Base-by-base conservation (phyloP, 2,888 invertebrate species). In the Phyllotreta striolata region DNA sequence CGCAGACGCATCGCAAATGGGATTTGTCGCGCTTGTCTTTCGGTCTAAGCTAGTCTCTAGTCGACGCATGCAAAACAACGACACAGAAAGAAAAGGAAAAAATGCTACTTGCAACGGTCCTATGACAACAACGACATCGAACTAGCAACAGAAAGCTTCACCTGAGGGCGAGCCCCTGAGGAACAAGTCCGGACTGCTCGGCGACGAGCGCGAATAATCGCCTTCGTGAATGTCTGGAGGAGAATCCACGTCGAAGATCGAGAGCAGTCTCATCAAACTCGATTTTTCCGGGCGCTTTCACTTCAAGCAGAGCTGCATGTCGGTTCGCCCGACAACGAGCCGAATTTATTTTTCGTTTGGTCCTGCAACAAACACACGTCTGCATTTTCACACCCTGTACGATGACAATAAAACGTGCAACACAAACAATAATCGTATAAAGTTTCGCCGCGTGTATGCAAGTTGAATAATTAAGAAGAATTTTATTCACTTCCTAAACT, bases 191-290 rank as follows among this genome's bases (percentile, higher is more conserved):
- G 76, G 78, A 64, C 74, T 75, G 68, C 73, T 74, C 72, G 77
- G 76, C 54, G 73, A 72, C 70, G 78, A 75, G 75, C 77, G 78
- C 74, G 76, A 75, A 64, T 66, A 66, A 64, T 67, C 59, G 76
- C 77, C 79, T 76, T 78, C 79, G 74, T 75, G 72, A 66, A 68
- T 68, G 63, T 73, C 74, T 64, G 76, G 74, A 66, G 79, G 74
- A 66, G 80, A 78, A 80, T 81, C 81, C 81, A 81, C 81, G 73
- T 77, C 80, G 76, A 75, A 73, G 55, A 72, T 56, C 52, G 65
- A 64, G 55, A 70, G 68, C 65, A 71, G 72, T 73, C 70, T 72
- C 75, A 77, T 75, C 43, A 51, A 59, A 37, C 35, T 9, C n/a
- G 39, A 59, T 10, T 24, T 49, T 58, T 4, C 24, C 24, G 24